Conservation (phyloP, 2,888 invertebrate genomes). For the Eurois occulta region DNA sequence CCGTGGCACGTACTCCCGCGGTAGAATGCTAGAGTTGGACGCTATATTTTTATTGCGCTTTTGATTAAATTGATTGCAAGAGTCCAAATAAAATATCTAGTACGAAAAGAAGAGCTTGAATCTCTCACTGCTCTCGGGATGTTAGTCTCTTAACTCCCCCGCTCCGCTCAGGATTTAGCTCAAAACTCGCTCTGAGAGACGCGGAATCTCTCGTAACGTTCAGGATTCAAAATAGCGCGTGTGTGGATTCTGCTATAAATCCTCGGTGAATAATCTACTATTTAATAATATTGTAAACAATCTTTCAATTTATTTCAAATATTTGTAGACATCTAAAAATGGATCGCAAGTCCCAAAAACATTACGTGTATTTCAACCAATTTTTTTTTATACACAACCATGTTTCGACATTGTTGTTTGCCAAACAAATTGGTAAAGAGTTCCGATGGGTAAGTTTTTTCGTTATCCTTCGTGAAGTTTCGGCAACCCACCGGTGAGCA, state of each 20-base stretch:
- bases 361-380: constrained; percentile 23
- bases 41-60: background rate
- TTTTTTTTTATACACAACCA: constrained; percentile 23
- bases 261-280: background rate
- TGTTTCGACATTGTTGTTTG: constrained; percentile 49
- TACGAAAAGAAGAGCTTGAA: background rate
- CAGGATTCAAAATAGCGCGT: background rate
- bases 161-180: background rate
- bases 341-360: constrained; percentile 13
- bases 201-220: background rate
- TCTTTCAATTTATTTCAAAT: constrained; percentile 6
- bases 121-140: background rate
- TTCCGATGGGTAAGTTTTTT: constrained; percentile 11
- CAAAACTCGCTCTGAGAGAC: background rate
- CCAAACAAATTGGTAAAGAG: constrained; percentile 48
- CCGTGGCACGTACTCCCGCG: background rate
- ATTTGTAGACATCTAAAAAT: constrained; percentile 11
- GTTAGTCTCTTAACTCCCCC: background rate
- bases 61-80: background rate
- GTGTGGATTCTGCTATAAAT: background rate
- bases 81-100: background rate
- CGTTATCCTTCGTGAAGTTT: constrained; percentile 35
- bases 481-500: constrained; percentile 40
- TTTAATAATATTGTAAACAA: background rate
- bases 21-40: background rate